Evolutionary conservation across 1,140 invertebrate species (phyloP).

Genomic region (Drosophila oshimai): DNA sequence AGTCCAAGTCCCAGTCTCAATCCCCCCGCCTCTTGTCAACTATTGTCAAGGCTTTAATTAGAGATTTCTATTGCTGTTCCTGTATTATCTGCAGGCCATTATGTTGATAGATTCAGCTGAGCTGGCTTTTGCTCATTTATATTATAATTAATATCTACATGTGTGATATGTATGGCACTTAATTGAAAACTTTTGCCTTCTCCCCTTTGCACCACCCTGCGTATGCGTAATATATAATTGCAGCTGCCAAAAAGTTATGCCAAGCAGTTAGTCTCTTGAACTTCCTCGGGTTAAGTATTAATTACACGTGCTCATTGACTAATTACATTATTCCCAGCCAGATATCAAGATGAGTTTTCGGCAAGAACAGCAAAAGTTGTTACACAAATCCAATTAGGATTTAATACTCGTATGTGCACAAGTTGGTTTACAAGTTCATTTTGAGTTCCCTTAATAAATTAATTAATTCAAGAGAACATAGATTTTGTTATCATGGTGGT

Average conservation of each 20-base stretch:
- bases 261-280: constrained; percentile 29
- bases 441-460: neutral
- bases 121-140: constrained; percentile 31
- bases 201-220: neutral
- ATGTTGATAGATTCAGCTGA: constrained; percentile 47
- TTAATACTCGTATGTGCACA: neutral
- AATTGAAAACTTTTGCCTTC: constrained; percentile 38
- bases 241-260: constrained; percentile 31
- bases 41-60: constrained; percentile 54
- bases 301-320: constrained; percentile 27
- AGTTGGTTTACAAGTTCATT: neutral
- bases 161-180: constrained; percentile 9
- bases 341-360: neutral
- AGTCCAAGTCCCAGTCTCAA: neutral
- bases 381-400: constrained; percentile 1
- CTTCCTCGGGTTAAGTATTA: constrained; percentile 25
- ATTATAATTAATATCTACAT: constrained; percentile 14
- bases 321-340: constrained; percentile 25
- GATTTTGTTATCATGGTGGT: neutral
- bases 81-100: constrained; percentile 21
- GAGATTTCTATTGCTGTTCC: constrained; percentile 39
- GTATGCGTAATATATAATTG: constrained; percentile 33
- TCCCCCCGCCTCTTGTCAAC: constrained; percentile 18
- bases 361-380: neutral
- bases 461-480: neutral